Conservation (phyloP, 2,888 invertebrate genomes). For the Aricia artaxerxes region DNA sequence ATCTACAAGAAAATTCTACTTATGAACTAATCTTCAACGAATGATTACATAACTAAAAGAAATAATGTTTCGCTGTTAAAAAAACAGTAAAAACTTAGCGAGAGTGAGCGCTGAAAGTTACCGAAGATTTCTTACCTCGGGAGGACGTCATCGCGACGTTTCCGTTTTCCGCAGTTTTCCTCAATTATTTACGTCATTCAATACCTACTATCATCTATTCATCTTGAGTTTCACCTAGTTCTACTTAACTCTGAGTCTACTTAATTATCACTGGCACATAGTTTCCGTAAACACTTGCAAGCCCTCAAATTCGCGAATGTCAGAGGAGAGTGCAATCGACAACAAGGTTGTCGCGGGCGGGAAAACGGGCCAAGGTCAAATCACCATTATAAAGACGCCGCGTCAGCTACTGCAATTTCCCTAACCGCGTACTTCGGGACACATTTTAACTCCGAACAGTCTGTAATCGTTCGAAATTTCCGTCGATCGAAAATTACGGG, state of each 20-base stretch:
- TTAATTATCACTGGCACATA: conserved; percentile 28
- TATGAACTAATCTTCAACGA: neutral
- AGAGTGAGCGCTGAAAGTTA: neutral
- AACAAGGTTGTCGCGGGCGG: conserved; percentile 72
- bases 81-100: neutral
- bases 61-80: neutral
- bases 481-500: neutral
- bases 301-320: conserved; percentile 65
- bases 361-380: conserved; percentile 78
- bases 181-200: neutral
- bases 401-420: conserved; percentile 62
- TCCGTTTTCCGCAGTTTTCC: neutral
- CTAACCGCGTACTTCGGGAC: conserved; percentile 49
- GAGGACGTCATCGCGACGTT: conserved; percentile 32
- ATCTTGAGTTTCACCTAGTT: conserved; percentile 15
- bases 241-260: neutral
- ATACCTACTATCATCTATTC: conserved; percentile 25
- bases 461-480: neutral
- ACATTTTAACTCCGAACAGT: conserved; percentile 31
- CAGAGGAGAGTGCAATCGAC: conserved; percentile 72
- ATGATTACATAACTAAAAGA: neutral
- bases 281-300: conserved; percentile 48
- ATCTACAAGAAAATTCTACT: too few relatives aligned
- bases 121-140: conserved; percentile 35
- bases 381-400: conserved; percentile 60